Conservation (phyloP, 2,113 vertebrate genomes). For the Periophthalmus modestus region DNA sequence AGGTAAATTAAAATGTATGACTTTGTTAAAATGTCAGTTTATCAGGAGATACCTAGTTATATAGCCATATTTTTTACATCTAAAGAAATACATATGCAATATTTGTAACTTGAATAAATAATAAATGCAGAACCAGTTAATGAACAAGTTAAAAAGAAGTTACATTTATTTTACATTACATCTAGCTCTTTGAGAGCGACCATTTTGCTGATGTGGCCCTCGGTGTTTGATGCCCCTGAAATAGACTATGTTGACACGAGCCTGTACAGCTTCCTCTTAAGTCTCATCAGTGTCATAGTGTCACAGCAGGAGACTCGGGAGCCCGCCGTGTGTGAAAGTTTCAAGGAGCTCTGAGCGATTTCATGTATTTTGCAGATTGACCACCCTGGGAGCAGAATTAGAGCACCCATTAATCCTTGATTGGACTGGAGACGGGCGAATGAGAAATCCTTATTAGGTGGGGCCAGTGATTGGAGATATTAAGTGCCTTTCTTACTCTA, state of each 20-base stretch:
- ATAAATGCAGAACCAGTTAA: too few relatives aligned
- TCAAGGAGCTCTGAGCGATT: constrained; percentile 60
- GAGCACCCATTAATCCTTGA: constrained; percentile 64
- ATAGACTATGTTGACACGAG: constrained; percentile 46
- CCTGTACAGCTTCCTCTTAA: constrained; percentile 46
- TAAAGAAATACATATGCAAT: too few relatives aligned
- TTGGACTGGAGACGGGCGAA: constrained; percentile 54
- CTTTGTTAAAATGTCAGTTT: too few relatives aligned
- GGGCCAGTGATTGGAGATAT: constrained; percentile 59
- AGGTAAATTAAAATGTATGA: too few relatives aligned
- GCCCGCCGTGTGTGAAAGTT: constrained; percentile 66
- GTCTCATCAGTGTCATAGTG: constrained; percentile 61
- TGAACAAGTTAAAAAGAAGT: too few relatives aligned
- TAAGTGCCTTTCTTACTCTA: constrained; percentile 64
- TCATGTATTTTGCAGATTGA: constrained; percentile 65
- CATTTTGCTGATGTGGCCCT: too few relatives aligned
- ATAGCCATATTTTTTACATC: too few relatives aligned
- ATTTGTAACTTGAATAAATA: too few relatives aligned
- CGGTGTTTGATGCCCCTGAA: too few relatives aligned
- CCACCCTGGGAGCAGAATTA: constrained; percentile 63
- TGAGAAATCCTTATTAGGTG: constrained; percentile 62
- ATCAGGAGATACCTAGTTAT: too few relatives aligned
- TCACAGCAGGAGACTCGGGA: constrained; percentile 35
- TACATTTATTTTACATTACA: too few relatives aligned
- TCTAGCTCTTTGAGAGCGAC: too few relatives aligned